Evolutionary conservation across 2,888 invertebrate genomes (phyloP), one percentile per base, ranked within the genome.

Genomic region (Caenorhabditis sp.): DNA sequence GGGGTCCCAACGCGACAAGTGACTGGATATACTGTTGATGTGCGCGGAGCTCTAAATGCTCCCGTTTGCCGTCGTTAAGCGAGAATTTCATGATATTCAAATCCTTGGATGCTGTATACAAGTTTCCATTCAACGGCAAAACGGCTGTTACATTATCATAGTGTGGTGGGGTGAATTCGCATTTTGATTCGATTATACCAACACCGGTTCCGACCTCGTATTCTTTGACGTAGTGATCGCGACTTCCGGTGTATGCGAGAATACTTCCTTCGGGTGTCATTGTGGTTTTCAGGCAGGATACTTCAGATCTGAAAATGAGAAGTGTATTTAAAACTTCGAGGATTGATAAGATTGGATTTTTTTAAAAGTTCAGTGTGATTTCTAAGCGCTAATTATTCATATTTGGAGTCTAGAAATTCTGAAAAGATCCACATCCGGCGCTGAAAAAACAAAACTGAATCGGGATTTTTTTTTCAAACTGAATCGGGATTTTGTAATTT

Each of bases 121-220:
- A 90, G 20, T 91, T 91, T 78, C 91, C 72, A 58, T 70, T 74
- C 58, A 70, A 36, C 10, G 80, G 77, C 21, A 78, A 59, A 59
- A 94, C 90, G 54, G 93, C 92, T 88, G 94, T 93, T 63, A 95
- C 93, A 27, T 94, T 94, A 89, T 94, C 94, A 88, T 94, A 94
- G 89, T 94, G 94, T 7, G 94, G 94, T 17, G 94, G 94, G 82
- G 93, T 92, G 67, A 93, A 89, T 83, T 92, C 91, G 64, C 92
- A 91, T 38, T 92, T 89, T 78, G 91, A 52, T 43, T 78, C 78
- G 23, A 76, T 74, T 12, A 74, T 70, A 25, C 80, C 77, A 1
- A 64, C 59, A n/a, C 72, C 72, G n/a, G 65, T 31, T 5, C 68
- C 68, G 7, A 82, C 77, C 57, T 80, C 79, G 56, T 76, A 76